phyloP scores from a whole-genome alignment of 2,113 vertebrate genomes.

The Labeo rohita region DNA sequence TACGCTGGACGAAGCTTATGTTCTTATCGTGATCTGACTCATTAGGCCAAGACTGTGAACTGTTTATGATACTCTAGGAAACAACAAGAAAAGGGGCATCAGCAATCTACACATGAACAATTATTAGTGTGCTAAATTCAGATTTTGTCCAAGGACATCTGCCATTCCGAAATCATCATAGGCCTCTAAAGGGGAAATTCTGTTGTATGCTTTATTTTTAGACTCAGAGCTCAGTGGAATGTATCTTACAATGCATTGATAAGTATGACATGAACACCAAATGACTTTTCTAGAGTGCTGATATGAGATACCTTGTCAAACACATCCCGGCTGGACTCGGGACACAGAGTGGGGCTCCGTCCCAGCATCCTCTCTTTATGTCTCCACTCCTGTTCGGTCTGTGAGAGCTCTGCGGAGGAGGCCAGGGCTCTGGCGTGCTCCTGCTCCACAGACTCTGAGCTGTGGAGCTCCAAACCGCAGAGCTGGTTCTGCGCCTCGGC shows the following conservation, averaged over 20 bases:
- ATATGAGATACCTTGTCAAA: slow-evolving; percentile 89
- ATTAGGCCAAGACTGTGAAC: slow-evolving; percentile 73
- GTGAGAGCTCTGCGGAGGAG: slow-evolving; percentile 82
- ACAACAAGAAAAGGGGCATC: neutral
- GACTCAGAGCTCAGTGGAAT: neutral
- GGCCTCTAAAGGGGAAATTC: neutral
- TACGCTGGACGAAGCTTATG: slow-evolving; percentile 86
- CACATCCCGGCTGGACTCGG: slow-evolving; percentile 85
- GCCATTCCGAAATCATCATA: neutral
- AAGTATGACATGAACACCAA: neutral
- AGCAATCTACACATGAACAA: neutral
- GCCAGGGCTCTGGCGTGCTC: slow-evolving; percentile 84
- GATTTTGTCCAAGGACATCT: neutral
- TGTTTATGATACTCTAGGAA: slow-evolving; percentile 91
- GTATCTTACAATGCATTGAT: neutral
- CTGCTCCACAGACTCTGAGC: slow-evolving; percentile 91
- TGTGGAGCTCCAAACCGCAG: slow-evolving; percentile 88
- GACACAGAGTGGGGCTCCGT: slow-evolving; percentile 79
- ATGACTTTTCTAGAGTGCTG: neutral
- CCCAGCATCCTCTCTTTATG: slow-evolving; percentile 91
- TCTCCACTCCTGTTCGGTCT: slow-evolving; percentile 91
- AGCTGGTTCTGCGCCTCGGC: slow-evolving; percentile 96
- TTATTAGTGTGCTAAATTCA: neutral
- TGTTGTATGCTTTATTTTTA: neutral
- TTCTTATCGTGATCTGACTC: slow-evolving; percentile 85